Conservation (phyloP, 2,888 invertebrate genomes). For the Ophraella communa region DNA sequence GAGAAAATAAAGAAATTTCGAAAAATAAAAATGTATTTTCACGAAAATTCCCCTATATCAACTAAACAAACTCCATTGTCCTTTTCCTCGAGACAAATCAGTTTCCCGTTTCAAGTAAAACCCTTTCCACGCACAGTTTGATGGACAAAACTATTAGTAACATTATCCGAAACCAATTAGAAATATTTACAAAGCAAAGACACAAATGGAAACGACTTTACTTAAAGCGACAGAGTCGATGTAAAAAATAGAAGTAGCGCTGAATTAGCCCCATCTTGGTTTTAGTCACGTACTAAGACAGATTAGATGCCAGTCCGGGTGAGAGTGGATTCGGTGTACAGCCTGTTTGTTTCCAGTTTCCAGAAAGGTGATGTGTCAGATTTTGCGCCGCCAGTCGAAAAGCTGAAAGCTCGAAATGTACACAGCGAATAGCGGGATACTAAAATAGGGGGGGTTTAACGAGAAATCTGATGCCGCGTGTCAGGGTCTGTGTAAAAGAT, state of each 20-base stretch:
- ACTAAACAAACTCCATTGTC: too few species aligned
- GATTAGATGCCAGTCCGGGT: slow-evolving; percentile 20
- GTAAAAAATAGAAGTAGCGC: neutral
- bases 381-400: slow-evolving; percentile 7
- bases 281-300: slow-evolving; percentile 22
- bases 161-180: slow-evolving; percentile 14
- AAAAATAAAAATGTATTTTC: too few species aligned
- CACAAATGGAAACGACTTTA: slow-evolving; percentile 15
- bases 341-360: slow-evolving; percentile 15
- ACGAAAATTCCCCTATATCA: too few species aligned
- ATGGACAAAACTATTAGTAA: slow-evolving; percentile 22
- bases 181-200: slow-evolving; percentile 21
- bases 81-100: neutral
- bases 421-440: neutral
- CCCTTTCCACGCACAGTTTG: slow-evolving; percentile 1
- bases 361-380: slow-evolving; percentile 9
- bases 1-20: too few species aligned
- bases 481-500: neutral
- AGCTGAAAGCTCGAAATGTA: slow-evolving; percentile 4
- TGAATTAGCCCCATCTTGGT: slow-evolving; percentile 15
- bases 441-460: neutral
- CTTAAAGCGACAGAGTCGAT: neutral
- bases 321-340: slow-evolving; percentile 15
- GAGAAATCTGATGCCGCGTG: neutral
- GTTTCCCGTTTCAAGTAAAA: slow-evolving; percentile 12